These are phyloP conservation scores for Echeneis naucrates DNA, from an alignment of 2,797 vertebrate genomes.

Conservation along the genomic window DNA sequence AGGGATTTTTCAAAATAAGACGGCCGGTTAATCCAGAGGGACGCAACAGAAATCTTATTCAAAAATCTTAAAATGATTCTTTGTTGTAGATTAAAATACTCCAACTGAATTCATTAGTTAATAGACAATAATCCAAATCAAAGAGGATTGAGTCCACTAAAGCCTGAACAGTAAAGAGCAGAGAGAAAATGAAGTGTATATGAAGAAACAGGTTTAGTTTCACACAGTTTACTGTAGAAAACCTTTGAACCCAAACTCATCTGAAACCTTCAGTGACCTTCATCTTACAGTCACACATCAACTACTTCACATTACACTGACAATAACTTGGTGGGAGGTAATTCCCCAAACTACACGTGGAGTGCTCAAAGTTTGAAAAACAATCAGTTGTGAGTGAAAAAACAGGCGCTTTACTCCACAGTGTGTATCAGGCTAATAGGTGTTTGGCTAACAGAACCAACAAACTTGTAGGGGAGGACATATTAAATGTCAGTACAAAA, in stretches of 20 bases:
- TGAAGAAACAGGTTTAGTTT: conserved; percentile 21
- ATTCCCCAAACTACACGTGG: too few species aligned
- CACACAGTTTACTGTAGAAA: conserved; percentile 72
- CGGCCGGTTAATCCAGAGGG: too few species aligned
- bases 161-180: too few species aligned
- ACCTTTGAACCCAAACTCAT: conserved; percentile 30
- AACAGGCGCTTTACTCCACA: conserved; percentile 35
- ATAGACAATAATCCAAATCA: too few species aligned
- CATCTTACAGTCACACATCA: conserved; percentile 11
- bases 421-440: conserved; percentile 15
- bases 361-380: conserved; percentile 60
- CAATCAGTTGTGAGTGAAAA: conserved; percentile 36
- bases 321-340: conserved; percentile 15
- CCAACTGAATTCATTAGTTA: not conserved
- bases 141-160: too few species aligned
- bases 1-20: too few species aligned
- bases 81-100: not conserved
- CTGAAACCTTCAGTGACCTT: conserved; percentile 44
- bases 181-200: too few species aligned
- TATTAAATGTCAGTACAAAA: conserved; percentile 68
- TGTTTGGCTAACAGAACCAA: conserved; percentile 69
- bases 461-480: conserved; percentile 47
- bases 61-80: too few species aligned
- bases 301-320: conserved; percentile 46
- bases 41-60: too few species aligned